Base-by-base conservation (phyloP, 2,113 vertebrate species). In the Cyanoramphus novaezelandiae region DNA sequence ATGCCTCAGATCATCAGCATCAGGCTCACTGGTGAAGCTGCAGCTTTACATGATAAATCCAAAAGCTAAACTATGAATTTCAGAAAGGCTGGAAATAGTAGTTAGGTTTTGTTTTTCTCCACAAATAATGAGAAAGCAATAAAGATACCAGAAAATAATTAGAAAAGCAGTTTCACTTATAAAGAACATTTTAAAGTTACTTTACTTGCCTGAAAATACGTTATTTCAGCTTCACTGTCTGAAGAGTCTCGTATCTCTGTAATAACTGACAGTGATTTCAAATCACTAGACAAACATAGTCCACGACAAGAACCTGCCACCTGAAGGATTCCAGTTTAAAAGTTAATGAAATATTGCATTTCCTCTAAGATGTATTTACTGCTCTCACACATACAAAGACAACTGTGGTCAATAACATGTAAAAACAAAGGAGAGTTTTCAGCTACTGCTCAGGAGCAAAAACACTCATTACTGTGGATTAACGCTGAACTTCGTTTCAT, bases 201-300 rank as follows among this genome's bases (percentile, higher is more conserved):
- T 72, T 83, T 67, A 94, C 98, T 97, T 88, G 98, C 99, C 98
- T 99, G 99, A 91, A 99, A 97, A 90, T 99, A 99, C 0, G 83
- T 98, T 91, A 99, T 99, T 95, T 99, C 98, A 6, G 98, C 95
- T 59, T 97, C 97, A 0, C 95, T 92, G 43, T 98, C 94, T 29
- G 97, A 83, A 63, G 98, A 97, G 60, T 49, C 75, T 64, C n/a
- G 95, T 57, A 98, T 96, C 92, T 99, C 98, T 57, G 99, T 98
- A 97, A 99, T 97, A 94, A 99, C 98, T 0, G 99, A 99, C 5
- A 99, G 95, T 6, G 99, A 99, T 90, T 99, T 99, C 91, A 99
- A 97, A 91, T 99, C 99, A 95, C 99, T 99, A 37, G 99, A 99
- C 35, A 99, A 98, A 95, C 99, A 99, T 2, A 99, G 95, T 49